Evolutionary conservation across 2,113 vertebrate genomes (phyloP).

Genomic region (Anoura caudifer): DNA sequence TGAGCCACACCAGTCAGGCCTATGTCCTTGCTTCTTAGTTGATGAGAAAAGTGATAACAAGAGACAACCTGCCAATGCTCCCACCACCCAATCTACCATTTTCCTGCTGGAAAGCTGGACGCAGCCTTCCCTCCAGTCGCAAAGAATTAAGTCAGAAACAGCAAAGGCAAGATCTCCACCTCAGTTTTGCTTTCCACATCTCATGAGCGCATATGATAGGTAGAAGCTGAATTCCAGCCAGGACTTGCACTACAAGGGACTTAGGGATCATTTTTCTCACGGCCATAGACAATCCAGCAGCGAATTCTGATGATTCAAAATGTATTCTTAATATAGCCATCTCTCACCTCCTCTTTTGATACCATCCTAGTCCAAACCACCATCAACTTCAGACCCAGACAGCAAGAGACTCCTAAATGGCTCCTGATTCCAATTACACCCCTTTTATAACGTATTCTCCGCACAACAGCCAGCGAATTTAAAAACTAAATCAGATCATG

Average conservation of each 20-base stretch:
- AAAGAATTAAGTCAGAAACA: background rate
- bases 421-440: background rate
- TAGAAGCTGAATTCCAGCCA: background rate
- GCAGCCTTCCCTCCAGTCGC: background rate
- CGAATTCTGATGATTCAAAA: background rate
- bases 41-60: background rate
- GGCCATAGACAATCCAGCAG: background rate
- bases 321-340: background rate
- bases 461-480: background rate
- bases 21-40: background rate
- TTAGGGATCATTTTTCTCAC: background rate
- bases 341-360: background rate
- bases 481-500: background rate
- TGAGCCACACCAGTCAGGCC: too few relatives aligned
- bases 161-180: background rate
- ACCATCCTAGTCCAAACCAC: background rate
- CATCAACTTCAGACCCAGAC: background rate
- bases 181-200: background rate
- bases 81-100: background rate
- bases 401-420: background rate
- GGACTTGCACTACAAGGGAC: background rate
- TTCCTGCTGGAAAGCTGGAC: background rate
- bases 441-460: background rate
- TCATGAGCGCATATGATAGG: background rate
- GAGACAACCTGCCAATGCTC: background rate